These are phyloP conservation scores for Drosophila crucigera DNA, from an alignment of 2,888 invertebrate genomes.

Conservation along the genomic window DNA sequence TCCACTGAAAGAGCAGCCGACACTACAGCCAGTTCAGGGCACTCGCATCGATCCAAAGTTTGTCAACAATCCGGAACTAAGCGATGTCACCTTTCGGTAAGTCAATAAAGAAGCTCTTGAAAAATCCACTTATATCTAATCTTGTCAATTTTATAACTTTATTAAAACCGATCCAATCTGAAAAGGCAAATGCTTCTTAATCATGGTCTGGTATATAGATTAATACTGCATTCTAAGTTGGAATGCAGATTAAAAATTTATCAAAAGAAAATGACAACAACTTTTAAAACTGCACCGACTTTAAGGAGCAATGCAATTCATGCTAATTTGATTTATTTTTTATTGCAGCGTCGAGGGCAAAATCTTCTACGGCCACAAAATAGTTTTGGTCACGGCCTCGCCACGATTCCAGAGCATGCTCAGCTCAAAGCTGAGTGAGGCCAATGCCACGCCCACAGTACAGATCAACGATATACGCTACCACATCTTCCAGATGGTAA, in stretches of 20 bases:
- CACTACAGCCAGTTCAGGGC: conserved; percentile 87
- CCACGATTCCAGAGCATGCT: conserved; percentile 94
- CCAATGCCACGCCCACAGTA: conserved; percentile 92
- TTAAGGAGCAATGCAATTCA: neutral
- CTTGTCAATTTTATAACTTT: too few relatives aligned
- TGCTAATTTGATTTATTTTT: neutral
- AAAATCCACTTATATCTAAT: too few relatives aligned
- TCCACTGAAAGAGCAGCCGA: conserved; percentile 89
- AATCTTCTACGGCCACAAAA: conserved; percentile 96
- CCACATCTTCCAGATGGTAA: conserved; percentile 95
- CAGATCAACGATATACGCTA: conserved; percentile 97
- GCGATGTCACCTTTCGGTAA: conserved; percentile 94
- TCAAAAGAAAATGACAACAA: neutral
- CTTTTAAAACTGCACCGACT: neutral
- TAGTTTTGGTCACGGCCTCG: conserved; percentile 96
- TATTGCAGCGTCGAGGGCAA: conserved; percentile 92
- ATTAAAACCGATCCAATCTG: neutral
- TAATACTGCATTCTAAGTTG: neutral
- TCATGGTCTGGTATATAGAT: neutral
- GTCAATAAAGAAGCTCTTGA: neutral
- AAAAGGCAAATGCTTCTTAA: neutral
- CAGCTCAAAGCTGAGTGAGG: conserved; percentile 90
- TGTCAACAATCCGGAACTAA: conserved; percentile 96
- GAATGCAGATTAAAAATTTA: neutral
- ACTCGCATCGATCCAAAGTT: conserved; percentile 96